Evolutionary conservation across 2,797 vertebrate genomes (phyloP), one percentile per base, ranked within the genome.

Genomic region (Pempheris klunzingeri): DNA sequence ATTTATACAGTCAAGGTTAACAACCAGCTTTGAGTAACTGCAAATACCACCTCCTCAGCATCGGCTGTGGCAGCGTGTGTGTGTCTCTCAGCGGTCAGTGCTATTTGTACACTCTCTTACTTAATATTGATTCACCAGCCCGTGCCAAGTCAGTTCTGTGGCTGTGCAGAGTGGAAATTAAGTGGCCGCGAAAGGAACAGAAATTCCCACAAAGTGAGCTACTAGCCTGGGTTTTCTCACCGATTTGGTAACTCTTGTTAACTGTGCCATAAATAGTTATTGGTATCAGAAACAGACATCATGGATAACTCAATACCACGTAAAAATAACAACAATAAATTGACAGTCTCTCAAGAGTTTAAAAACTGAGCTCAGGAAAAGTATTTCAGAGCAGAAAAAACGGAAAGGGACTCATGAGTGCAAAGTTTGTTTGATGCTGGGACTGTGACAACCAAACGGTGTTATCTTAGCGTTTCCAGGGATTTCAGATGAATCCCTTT

Each of bases 81-180:
- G 69, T 75, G 39, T n/a, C n/a, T 77, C 65, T 84, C 49, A 26
- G 67, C 22, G 28, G 55, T 89, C 70, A 65, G 81, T 36, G 59
- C 72, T 89, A 71, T 85, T 88, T 89, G 82, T 83, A 77, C 81
- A 83, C 82, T 67, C 76, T 70, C 60, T 88, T 80, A 84, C 74
- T 88, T 87, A 76, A 84, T 88, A 92, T 92, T 88, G 91, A 92
- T 91, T 87, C 53, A 30, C 61, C 22, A 43, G 43, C 68, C 73
- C 28, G 72, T 82, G 87, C 90, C 85, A 85, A 88, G 78, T 84
- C 47, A 79, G 53, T 88, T 83, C 64, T 83, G 69, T 72, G 69
- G 75, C 76, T 87, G 54, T 71, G 53, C 65, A 62, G 74, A 69
- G 46, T 63, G 75, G 65, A 28, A 85, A 84, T 73, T 22, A 74